Evolutionary conservation across 2,113 vertebrate genomes (phyloP), one percentile per base, ranked within the genome.

Genomic region (Scalopus aquaticus): DNA sequence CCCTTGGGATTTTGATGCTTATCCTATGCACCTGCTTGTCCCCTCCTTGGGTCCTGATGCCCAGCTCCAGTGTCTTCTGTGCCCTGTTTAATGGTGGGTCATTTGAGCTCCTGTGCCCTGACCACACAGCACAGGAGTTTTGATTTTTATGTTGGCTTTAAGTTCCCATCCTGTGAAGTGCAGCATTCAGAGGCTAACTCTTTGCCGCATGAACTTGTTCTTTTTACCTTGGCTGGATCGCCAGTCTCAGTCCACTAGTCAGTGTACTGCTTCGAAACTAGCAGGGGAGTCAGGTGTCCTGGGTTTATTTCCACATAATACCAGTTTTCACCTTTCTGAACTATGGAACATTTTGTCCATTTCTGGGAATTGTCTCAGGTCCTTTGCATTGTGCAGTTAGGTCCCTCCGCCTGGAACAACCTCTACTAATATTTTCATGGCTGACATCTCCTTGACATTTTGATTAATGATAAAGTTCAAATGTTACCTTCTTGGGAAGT

Each of bases 311-410:
- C 72, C 13, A 39, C 6, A 0, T 5, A 62, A 22, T 22, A 5
- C 87, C 70, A 42, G 5, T 56, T 65, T 62, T 90, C 64, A 54
- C 24, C 30, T 74, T 69, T 49, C 56, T 69, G 35, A 60, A 44
- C 11, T 20, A 10, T 11, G 20, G 32, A 22, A 56, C 49, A 7
- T 56, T 56, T 49, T 62, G 70, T 51, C n/a, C 20, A 19, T 62
- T n/a, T 62, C 62, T 62, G 37, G 80, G 79, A 35, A 10, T 70
- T 51, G 56, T 60, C 24, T 42, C 42, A 8, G 42, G 30, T 30
- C n/a, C 24, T 86, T 78, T 51, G n/a, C 2, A 0, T 2, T 5
- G 9, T 22, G 28, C 49, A 6, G 0, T 39, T 79, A 56, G 54
- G 17, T 56, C 58, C 49, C 79, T 85, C 54, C 72, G 54, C 60